Evolutionary conservation across 2,797 vertebrate genomes (phyloP).

Genomic region (Merluccius polli): DNA sequence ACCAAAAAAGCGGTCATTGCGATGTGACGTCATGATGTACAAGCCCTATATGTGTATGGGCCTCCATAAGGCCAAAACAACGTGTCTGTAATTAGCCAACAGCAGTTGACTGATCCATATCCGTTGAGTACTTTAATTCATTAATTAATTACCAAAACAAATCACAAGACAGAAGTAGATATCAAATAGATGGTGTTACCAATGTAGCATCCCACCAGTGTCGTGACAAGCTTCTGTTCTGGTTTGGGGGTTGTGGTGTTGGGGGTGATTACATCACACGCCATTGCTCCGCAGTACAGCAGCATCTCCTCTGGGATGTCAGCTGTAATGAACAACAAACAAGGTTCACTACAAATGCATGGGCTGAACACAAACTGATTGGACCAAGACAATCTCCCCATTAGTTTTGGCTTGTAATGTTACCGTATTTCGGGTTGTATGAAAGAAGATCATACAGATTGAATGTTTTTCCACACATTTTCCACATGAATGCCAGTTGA

Average conservation of each 20-base stretch:
- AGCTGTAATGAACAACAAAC: slow-evolving; percentile 38
- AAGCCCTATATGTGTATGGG: not conserved
- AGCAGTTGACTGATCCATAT: no score
- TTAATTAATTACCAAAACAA: not conserved
- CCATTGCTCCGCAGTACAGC: slow-evolving; percentile 60
- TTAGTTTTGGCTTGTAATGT: not conserved
- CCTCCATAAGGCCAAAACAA: not conserved
- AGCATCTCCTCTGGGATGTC: slow-evolving; percentile 66
- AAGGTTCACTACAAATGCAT: not conserved
- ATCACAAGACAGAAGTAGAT: not conserved
- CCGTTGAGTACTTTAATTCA: not conserved
- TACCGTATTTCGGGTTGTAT: not conserved
- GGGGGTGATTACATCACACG: slow-evolving; percentile 55
- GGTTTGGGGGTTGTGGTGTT: slow-evolving; percentile 48
- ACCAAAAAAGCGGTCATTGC: no score
- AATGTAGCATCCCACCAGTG: slow-evolving; percentile 72
- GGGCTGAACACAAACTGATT: not conserved
- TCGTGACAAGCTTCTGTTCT: slow-evolving; percentile 55
- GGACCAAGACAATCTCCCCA: not conserved
- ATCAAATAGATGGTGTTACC: slow-evolving; percentile 37
- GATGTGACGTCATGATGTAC: no score
- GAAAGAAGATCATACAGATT: not conserved
- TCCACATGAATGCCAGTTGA: not conserved
- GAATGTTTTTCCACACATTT: not conserved
- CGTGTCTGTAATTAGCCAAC: not conserved